Base-by-base conservation (phyloP, 2,797 vertebrate genomes). In the Cuculus canorus region DNA sequence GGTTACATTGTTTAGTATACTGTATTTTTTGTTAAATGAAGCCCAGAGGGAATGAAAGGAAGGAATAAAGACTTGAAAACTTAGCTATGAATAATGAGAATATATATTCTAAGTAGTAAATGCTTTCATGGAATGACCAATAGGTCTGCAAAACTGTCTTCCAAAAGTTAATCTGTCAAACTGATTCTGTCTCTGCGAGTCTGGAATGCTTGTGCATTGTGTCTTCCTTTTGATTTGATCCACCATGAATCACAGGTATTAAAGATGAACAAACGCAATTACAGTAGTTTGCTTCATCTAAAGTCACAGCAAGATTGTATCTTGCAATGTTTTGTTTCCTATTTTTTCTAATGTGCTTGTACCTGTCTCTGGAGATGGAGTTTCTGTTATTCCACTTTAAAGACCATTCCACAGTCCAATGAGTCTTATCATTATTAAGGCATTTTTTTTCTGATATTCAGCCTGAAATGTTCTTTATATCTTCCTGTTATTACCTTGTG, bases 381-480 rank as follows among this genome's bases (percentile, higher is more conserved):
- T 52, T 82, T 81, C 65, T 91, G 7, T 61, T 91, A 63, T 71
- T 86, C 83, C 63, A 23, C 56, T 25, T 83, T 76, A 48, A 89
- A 83, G 28, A 63, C 19, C 81, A 32, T 79, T 82, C 65, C 54
- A 56, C 25, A 72, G 12, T 76, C 54, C 43, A 61, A 39, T n/a
- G 85, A 48, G n/a, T 37, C 28, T 88, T 72, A 63, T 54, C 5
- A 52, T 91, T 68, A 61, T 66, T 73, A 66, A 65, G 59, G 72
- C 13, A 2, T n/a, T 77, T 59, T 72, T 73, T 75, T 52, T 21
- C 32, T 90, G 10, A 45, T 61, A 52, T 78, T 73, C 69, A 93
- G 9, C 19, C 47, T 83, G 33, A 95, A 43, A 21, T 81, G 8
- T 71, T 88, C n/a, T 88, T 35, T 56, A 17, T 79, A 37, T 79